A percentile compares a stretch with the other conserved stretches of the same genome.
Conservation (phyloP, 2,797 vertebrate species). For the Propithecus deckenii region DNA sequence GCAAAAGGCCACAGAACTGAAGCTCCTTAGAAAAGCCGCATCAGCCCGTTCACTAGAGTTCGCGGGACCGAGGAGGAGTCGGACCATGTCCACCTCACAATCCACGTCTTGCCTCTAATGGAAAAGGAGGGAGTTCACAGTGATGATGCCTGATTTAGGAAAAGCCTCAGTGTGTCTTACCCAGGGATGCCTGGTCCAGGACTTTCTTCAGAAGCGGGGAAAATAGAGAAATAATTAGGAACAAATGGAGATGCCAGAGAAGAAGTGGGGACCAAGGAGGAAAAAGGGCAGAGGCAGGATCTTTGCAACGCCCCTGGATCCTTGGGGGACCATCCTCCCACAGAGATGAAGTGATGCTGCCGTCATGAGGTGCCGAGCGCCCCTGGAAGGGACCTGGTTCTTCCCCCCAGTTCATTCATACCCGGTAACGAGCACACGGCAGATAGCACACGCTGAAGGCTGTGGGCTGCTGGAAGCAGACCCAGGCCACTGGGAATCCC, state of each 20-base stretch:
- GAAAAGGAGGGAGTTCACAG: not conserved
- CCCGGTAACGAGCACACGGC: slow-evolving; percentile 51
- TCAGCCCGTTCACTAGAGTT: not conserved
- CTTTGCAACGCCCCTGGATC: not conserved
- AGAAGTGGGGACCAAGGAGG: not conserved
- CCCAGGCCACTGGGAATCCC: slow-evolving; percentile 71
- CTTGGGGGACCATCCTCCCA: too few species aligned
- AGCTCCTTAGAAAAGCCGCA: not conserved
- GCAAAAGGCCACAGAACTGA: not conserved
- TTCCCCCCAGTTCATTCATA: not conserved
- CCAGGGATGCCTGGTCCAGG: not conserved
- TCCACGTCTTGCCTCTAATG: not conserved
- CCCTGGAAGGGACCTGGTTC: not conserved
- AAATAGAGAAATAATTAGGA: slow-evolving; percentile 33
- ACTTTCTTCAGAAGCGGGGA: slow-evolving; percentile 8
- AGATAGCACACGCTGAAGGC: slow-evolving; percentile 34
- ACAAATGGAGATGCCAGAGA: not conserved
- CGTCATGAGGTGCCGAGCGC: not conserved
- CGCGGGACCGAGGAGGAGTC: not conserved
- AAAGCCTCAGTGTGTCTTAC: not conserved
- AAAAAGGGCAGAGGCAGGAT: not conserved
- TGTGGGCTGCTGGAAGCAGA: slow-evolving; percentile 71
- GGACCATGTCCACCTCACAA: too few species aligned
- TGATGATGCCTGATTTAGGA: not conserved
- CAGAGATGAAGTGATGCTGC: slow-evolving; percentile 1